Evolutionary conservation across 2,888 invertebrate species (phyloP).

Genomic region (Dugesia japonica): DNA sequence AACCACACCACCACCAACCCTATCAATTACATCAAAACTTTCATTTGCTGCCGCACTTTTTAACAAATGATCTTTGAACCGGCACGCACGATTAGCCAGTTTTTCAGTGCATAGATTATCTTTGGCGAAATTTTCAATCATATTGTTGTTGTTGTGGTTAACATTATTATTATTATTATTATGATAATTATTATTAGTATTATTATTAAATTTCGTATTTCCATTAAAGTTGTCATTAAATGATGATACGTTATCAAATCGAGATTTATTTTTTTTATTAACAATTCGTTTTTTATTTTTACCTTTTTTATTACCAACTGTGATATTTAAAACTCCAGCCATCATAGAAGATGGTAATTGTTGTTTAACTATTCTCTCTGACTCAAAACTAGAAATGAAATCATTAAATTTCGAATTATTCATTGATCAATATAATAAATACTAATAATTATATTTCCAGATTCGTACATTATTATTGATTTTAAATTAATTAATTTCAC

Average conservation of each 20-base stretch:
- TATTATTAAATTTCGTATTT: no score
- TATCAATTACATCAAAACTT: no score
- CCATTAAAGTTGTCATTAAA: no score
- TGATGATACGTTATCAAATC: not conserved
- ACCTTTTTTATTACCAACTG: not conserved
- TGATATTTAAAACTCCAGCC: not conserved
- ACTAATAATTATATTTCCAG: no score
- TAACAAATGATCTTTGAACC: not conserved
- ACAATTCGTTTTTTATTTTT: not conserved
- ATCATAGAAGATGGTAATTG: not conserved
- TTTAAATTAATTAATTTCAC: no score
- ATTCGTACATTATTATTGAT: no score
- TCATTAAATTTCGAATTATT: not conserved
- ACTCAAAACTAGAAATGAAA: not conserved
- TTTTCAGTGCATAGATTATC: not conserved
- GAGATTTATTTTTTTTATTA: not conserved
- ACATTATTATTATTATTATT: no score
- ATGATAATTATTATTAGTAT: no score
- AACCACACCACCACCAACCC: not conserved
- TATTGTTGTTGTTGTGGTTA: not conserved
- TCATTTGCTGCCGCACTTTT: not conserved
- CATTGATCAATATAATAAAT: no score
- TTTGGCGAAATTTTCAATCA: not conserved
- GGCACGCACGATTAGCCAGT: not conserved
- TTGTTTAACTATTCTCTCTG: not conserved